These are phyloP conservation scores for Caenorhabditis japonica DNA, from an alignment of 2,888 invertebrate species.

Conservation along the genomic window DNA sequence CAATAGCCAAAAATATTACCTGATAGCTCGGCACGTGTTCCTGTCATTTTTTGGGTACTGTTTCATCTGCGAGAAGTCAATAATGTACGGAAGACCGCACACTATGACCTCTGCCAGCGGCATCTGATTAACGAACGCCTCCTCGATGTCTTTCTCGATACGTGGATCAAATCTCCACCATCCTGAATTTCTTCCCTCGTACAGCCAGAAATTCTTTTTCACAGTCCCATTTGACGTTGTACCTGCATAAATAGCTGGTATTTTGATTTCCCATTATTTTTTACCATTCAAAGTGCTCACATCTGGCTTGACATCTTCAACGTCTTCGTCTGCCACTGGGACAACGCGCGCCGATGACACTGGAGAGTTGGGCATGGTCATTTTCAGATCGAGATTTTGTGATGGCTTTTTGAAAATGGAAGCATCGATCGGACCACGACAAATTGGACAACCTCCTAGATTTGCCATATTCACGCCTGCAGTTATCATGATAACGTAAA, in stretches of 20 bases:
- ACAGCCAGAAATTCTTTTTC: slow-evolving; percentile 54
- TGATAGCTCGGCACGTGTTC: slow-evolving; percentile 27
- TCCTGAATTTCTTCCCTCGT: slow-evolving; percentile 50
- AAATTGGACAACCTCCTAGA: slow-evolving; percentile 59
- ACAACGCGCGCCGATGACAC: not conserved
- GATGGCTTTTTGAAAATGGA: slow-evolving; percentile 44
- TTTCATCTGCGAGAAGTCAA: slow-evolving; percentile 52
- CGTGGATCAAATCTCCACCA: slow-evolving; percentile 71
- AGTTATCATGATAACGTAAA: slow-evolving; percentile 7
- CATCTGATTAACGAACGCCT: slow-evolving; percentile 19
- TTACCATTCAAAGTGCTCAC: slow-evolving; percentile 26
- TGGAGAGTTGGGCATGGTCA: slow-evolving; percentile 12
- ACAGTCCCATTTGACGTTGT: not conserved
- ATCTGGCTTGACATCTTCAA: slow-evolving; percentile 47
- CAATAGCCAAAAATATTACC: slow-evolving; percentile 36
- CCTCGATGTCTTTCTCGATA: slow-evolving; percentile 60
- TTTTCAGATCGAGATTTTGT: slow-evolving; percentile 34
- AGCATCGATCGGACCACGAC: slow-evolving; percentile 53
- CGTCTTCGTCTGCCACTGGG: slow-evolving; percentile 20
- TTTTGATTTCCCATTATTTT: not conserved
- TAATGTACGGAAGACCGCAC: slow-evolving; percentile 51
- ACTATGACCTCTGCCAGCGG: slow-evolving; percentile 43
- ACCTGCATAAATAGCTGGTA: not conserved
- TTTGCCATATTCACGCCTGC: slow-evolving; percentile 29
- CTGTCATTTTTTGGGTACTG: slow-evolving; percentile 44